These are phyloP conservation scores for Agrochola circellaris DNA, from an alignment of 2,888 invertebrate species.

Conservation along the genomic window DNA sequence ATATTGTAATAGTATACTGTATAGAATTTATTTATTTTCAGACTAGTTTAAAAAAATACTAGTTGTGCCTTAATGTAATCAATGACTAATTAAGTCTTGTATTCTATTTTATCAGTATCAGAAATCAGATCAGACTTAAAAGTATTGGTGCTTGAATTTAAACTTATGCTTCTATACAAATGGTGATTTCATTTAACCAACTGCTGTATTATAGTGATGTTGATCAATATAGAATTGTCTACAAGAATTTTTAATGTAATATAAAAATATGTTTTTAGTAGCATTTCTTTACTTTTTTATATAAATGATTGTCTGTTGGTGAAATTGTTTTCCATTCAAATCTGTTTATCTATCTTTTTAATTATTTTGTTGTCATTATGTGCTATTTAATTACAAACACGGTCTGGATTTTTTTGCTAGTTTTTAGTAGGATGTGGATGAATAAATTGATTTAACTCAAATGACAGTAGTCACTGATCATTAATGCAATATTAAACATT, in stretches of 20 bases:
- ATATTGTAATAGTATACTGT: slow-evolving; percentile 7
- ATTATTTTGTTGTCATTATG: not conserved
- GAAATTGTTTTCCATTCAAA: not conserved
- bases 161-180: not conserved
- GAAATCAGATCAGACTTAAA: not conserved
- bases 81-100: slow-evolving; percentile 18
- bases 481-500: not conserved
- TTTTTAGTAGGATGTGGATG: not conserved
- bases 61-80: slow-evolving; percentile 9
- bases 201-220: not conserved
- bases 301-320: not conserved
- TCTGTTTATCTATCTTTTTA: not conserved
- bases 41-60: not conserved
- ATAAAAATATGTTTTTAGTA: not conserved
- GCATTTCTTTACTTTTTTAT: not conserved
- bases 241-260: not conserved
- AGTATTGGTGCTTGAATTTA: slow-evolving; percentile 8
- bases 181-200: slow-evolving; percentile 5
- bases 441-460: slow-evolving; percentile 1
- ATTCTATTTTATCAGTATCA: slow-evolving; percentile 13
- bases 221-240: not conserved
- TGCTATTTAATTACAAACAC: not conserved
- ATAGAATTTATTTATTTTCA: not conserved
- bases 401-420: not conserved
- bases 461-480: not conserved